A percentile compares a stretch with the other conserved stretches of the same genome.
These are phyloP conservation scores for Pyrocoelia pectoralis DNA, from an alignment of 2,888 invertebrate species.

Conservation along the genomic window DNA sequence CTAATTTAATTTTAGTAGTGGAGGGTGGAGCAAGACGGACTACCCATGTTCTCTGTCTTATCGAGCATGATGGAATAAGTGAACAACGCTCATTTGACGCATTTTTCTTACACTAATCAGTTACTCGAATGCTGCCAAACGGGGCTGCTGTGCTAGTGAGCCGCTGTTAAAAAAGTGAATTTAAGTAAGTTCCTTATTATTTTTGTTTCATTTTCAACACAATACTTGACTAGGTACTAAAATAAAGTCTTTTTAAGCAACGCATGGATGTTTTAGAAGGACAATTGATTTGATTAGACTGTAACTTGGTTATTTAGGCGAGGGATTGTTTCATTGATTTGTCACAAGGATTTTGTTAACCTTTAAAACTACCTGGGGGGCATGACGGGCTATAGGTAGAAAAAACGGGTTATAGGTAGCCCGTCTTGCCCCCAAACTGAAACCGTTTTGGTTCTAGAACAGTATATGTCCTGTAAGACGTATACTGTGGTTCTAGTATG, in stretches of 20 bases:
- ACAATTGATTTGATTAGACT: not conserved
- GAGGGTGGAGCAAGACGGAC: not conserved
- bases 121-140: not conserved
- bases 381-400: too few relatives aligned
- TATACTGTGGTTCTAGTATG: too few relatives aligned
- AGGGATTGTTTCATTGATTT: not conserved
- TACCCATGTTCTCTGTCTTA: not conserved
- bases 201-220: conserved; percentile 1
- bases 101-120: too few relatives aligned
- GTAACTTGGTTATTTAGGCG: not conserved
- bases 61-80: not conserved
- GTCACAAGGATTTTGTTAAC: not conserved
- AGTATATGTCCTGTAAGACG: too few relatives aligned
- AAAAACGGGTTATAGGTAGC: too few relatives aligned
- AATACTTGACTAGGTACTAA: too few relatives aligned
- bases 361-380: too few relatives aligned
- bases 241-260: not conserved
- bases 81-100: not conserved
- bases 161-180: not conserved
- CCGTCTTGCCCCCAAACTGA: too few relatives aligned
- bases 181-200: not conserved
- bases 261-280: not conserved
- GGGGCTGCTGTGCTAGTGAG: not conserved
- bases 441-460: too few relatives aligned
- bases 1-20: too few relatives aligned